A percentile compares a stretch with the other conserved stretches of the same genome.
These are phyloP conservation scores for Choreutis nemorana DNA, from an alignment of 2,888 invertebrate species.

Conservation along the genomic window DNA sequence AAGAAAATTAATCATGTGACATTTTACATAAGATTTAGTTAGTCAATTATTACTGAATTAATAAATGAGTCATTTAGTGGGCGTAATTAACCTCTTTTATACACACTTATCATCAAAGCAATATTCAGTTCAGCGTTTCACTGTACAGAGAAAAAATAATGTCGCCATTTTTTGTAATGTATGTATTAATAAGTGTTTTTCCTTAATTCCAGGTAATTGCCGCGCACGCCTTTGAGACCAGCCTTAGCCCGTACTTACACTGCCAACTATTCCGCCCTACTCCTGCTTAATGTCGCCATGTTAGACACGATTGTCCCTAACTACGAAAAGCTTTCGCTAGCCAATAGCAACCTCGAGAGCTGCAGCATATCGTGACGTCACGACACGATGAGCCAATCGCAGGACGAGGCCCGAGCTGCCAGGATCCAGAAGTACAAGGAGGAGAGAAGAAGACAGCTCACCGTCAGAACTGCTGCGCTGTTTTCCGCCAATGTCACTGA, in stretches of 20 bases:
- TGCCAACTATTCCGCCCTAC: constrained; percentile 57
- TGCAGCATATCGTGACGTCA: constrained; percentile 43
- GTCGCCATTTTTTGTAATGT: not conserved
- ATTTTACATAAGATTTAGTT: too few relatives aligned
- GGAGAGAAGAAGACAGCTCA: constrained; percentile 73
- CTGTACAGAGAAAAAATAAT: too few relatives aligned
- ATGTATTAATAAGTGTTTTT: constrained; percentile 10
- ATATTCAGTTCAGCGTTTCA: too few relatives aligned
- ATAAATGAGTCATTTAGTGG: too few relatives aligned
- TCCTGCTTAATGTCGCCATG: constrained; percentile 55
- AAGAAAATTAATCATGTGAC: too few relatives aligned
- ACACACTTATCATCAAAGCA: too few relatives aligned
- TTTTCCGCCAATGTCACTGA: constrained; percentile 72
- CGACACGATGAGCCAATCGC: constrained; percentile 45
- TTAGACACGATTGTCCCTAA: constrained; percentile 38
- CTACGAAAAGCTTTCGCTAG: constrained; percentile 28
- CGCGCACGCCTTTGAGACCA: constrained; percentile 23
- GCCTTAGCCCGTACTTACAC: constrained; percentile 48
- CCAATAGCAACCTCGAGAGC: constrained; percentile 22
- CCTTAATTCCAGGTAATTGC: constrained; percentile 37
- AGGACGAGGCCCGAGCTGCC: constrained; percentile 65
- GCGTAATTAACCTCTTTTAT: too few relatives aligned
- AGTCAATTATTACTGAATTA: too few relatives aligned
- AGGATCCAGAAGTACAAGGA: constrained; percentile 78
- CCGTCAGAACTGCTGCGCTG: constrained; percentile 65